Percentiles rank a stretch among this genome's conserved stretches.
These are phyloP conservation scores for Lycopodina hypogea DNA, from an alignment of 37 sponge, comb jelly and placozoan species.

Conservation along the genomic window DNA sequence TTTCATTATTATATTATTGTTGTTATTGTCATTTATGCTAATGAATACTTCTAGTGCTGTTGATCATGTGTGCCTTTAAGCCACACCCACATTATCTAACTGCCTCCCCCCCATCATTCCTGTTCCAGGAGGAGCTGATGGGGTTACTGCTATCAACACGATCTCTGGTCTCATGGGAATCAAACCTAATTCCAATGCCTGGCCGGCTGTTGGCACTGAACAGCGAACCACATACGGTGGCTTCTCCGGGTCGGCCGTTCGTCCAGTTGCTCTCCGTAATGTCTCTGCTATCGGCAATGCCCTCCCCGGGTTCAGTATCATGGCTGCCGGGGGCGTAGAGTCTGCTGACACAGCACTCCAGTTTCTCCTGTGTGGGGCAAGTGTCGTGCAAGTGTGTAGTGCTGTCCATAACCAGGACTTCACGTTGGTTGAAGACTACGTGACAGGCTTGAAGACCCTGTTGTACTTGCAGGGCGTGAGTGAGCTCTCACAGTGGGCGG, in stretches of 20 bases:
- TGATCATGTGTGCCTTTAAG: background rate
- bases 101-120: background rate
- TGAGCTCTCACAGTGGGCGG: constrained; percentile 81
- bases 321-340: constrained; percentile 92
- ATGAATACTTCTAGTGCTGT: too few relatives aligned
- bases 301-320: constrained; percentile 84
- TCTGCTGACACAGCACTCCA: constrained; percentile 86
- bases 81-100: background rate
- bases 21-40: too few relatives aligned
- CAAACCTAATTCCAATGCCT: constrained; percentile 56
- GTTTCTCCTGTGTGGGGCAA: constrained; percentile 87
- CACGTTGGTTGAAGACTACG: constrained; percentile 89
- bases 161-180: constrained; percentile 95
- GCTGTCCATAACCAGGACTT: constrained; percentile 95
- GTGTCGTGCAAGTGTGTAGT: constrained; percentile 91
- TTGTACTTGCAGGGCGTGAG: constrained; percentile 83
- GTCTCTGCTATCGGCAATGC: constrained; percentile 81
- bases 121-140: constrained; percentile 81
- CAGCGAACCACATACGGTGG: constrained; percentile 91
- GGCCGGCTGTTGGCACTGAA: constrained; percentile 84
- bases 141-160: constrained; percentile 93
- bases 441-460: constrained; percentile 77
- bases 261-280: constrained; percentile 87
- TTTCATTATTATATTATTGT: too few relatives aligned
- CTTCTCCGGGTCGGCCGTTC: constrained; percentile 82